Evolutionary conservation across 2,797 vertebrate species (phyloP).

Genomic region (Bucorvus abyssinicus): DNA sequence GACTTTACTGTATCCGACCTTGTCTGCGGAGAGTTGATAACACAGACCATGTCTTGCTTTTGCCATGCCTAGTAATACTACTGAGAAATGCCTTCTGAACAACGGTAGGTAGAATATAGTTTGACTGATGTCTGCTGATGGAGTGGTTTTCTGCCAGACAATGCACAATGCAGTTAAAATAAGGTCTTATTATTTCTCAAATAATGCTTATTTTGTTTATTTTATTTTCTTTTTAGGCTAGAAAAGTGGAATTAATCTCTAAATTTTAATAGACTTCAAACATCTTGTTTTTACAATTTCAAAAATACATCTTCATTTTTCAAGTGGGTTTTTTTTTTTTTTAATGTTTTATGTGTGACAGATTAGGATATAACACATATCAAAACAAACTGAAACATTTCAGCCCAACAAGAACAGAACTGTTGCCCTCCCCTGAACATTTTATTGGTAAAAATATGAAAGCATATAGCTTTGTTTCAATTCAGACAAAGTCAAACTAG

Average conservation of each 20-base stretch:
- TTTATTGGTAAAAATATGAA: background rate
- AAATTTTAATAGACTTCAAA: background rate
- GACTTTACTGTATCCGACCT: background rate
- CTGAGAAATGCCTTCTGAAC: background rate
- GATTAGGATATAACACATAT: background rate
- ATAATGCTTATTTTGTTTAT: rapidly evolving
- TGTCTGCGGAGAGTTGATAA: background rate
- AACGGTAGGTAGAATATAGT: background rate
- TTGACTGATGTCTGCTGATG: background rate
- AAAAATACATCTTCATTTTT: background rate
- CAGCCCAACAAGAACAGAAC: background rate
- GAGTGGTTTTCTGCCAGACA: background rate
- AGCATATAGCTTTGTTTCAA: background rate
- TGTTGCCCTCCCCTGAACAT: rapidly evolving
- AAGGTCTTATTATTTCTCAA: background rate
- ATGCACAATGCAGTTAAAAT: background rate
- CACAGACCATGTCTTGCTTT: background rate
- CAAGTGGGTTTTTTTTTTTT: background rate
- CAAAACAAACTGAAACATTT: background rate
- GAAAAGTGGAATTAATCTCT: background rate
- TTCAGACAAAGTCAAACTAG: background rate
- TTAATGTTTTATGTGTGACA: background rate
- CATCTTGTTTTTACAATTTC: background rate
- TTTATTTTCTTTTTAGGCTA: background rate
- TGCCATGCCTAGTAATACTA: background rate